Percentiles rank a stretch among this genome's conserved stretches.
Conservation (phyloP, 2,888 invertebrate genomes). For the Hemicrepidius hirtus region DNA sequence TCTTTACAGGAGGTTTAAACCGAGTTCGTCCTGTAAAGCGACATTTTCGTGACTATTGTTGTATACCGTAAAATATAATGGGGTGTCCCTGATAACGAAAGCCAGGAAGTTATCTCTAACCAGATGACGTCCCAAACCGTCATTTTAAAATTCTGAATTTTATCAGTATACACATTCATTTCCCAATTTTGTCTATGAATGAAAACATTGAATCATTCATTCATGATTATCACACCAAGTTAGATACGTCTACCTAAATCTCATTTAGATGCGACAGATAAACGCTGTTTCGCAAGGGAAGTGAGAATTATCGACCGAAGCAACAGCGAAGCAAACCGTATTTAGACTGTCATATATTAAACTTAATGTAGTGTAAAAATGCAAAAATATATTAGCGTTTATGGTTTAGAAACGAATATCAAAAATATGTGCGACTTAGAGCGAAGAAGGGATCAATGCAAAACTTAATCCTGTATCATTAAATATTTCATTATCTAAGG, state of each 20-base stretch:
- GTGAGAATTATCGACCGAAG: conserved; percentile 8
- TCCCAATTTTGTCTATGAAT: neutral
- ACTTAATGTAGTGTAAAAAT: conserved; percentile 16
- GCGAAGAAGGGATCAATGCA: too few relatives aligned
- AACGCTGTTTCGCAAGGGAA: neutral
- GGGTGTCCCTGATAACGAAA: too few relatives aligned
- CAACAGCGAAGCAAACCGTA: conserved; percentile 5
- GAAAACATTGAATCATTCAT: conserved; percentile 4
- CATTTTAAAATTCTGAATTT: neutral
- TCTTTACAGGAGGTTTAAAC: too few relatives aligned
- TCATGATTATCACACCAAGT: conserved; percentile 1
- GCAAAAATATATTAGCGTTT: neutral
- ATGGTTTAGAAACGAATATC: neutral
- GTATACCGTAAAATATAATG: too few relatives aligned
- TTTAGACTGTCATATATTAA: conserved; percentile 11
- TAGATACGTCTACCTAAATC: conserved; percentile 18
- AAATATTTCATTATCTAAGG: too few relatives aligned
- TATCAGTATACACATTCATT: neutral
- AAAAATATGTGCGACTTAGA: too few relatives aligned
- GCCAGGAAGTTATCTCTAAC: too few relatives aligned
- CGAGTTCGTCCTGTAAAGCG: too few relatives aligned
- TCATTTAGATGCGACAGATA: conserved; percentile 12
- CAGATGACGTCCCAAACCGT: neutral
- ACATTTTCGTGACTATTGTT: too few relatives aligned
- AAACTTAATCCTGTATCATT: too few relatives aligned